Conservation (phyloP, 2,113 vertebrate species). For the Hippocampus zosterae region DNA sequence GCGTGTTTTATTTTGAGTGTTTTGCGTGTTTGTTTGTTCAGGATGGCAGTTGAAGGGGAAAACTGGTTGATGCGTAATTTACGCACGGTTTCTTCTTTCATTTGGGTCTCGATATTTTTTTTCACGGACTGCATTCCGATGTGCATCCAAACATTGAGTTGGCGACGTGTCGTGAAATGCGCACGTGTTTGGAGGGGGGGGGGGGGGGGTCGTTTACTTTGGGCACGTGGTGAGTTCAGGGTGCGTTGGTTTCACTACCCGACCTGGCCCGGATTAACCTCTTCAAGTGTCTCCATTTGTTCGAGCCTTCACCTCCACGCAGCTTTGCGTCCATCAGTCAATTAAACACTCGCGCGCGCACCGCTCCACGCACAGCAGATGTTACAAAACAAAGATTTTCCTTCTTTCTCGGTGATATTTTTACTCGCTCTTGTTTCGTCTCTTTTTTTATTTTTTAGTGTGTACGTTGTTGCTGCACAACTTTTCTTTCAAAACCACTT, state of each 20-base stretch:
- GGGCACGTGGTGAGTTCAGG: too few relatives aligned
- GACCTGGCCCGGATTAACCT: slow-evolving; percentile 67
- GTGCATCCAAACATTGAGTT: too few relatives aligned
- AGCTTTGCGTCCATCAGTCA: slow-evolving; percentile 74
- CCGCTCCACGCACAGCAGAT: slow-evolving; percentile 18
- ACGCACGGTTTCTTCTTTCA: not conserved
- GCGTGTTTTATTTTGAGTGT: not conserved
- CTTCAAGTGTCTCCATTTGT: slow-evolving; percentile 74
- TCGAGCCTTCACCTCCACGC: slow-evolving; percentile 70
- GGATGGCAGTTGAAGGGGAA: slow-evolving; percentile 7
- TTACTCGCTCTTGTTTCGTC: not conserved
- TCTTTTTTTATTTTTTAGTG: not conserved
- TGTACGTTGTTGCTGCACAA: not conserved
- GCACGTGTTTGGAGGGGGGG: too few relatives aligned
- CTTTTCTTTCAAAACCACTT: not conserved
- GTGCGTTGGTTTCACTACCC: slow-evolving; percentile 29
- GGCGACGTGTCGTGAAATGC: too few relatives aligned
- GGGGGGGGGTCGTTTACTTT: not conserved
- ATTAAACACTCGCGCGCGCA: slow-evolving; percentile 70
- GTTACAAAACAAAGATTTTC: not conserved
- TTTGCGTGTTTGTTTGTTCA: not conserved
- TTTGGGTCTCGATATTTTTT: not conserved
- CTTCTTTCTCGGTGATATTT: not conserved
- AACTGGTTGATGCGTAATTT: slow-evolving; percentile 36
- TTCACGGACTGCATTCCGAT: not conserved